phyloP scores from a whole-genome alignment of 1,140 invertebrate genomes.

The Oscheius sp. region DNA sequence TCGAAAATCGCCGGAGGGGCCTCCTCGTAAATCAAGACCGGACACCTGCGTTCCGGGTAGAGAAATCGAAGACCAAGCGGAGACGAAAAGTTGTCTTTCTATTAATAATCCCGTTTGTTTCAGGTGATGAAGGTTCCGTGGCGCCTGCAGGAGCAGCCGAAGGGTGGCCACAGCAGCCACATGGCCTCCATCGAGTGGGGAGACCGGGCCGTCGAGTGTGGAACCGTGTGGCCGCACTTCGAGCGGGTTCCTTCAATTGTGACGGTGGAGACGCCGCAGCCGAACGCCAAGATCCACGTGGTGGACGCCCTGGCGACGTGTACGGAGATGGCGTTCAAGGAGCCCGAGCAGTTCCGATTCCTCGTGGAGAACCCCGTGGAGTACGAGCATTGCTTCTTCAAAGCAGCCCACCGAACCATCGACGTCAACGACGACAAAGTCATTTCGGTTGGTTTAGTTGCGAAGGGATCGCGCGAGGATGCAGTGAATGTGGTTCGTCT shows the following conservation, averaged over 20 bases:
- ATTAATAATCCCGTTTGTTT: too few relatives aligned
- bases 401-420: background rate
- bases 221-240: slow-evolving; percentile 31
- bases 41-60: too few relatives aligned
- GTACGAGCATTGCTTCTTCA: slow-evolving; percentile 1
- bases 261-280: background rate
- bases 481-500: too few relatives aligned
- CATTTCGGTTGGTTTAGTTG: background rate
- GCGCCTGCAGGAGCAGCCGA: background rate
- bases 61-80: background rate
- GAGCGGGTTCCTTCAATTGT: slow-evolving; percentile 14
- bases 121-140: slow-evolving; percentile 4
- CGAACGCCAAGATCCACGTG: background rate
- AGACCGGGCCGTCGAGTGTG: slow-evolving; percentile 12
- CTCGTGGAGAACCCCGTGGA: slow-evolving; percentile 6
- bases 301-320: slow-evolving; percentile 9
- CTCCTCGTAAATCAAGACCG: background rate
- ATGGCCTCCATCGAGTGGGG: slow-evolving; percentile 27
- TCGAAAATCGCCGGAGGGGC: background rate
- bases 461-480: too few relatives aligned
- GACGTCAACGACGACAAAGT: slow-evolving; percentile 5
- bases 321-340: background rate
- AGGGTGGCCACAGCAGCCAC: background rate
- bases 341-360: slow-evolving; percentile 8
- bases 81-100: too few relatives aligned